Base-by-base conservation (phyloP, 2,113 vertebrate species). In the Carassius gibelio region DNA sequence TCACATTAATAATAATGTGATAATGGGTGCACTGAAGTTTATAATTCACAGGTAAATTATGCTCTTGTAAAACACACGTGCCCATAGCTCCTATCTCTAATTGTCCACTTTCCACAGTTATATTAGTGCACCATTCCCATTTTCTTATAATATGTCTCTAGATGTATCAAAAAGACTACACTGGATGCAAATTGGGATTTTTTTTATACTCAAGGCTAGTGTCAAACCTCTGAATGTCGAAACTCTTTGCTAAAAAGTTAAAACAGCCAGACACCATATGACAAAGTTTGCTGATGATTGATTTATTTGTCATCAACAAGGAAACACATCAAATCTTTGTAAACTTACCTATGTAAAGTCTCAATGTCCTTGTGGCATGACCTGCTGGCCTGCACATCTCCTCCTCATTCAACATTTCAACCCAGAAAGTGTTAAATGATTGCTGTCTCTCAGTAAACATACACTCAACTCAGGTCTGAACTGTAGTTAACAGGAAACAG, bases 381-480 rank as follows among this genome's bases (percentile, higher is more conserved):
- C 92, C 90, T 92, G 88, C 89, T 88, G 89, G 91, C 82, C 88
- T 86, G 75, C 79, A 76, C 91, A 92, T 92, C 90, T 91, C 74
- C 82, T 38, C 64, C 59, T 85, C 42, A 36, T 86, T 87, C 82
- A 59, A 80, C 72, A 84, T 83, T 87, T 91, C 87, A 84, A 89
- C 71, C 85, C 85, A 81, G 88, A 85, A 82, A 61, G 36, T 86
- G 81, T 42, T 84, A 75, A 66, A 42, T 77, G 78, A 81, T 71
- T 13, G 36, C 15, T 68, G 78, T 84, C 71, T 61, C 42, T n/a
- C 55, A 26, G 66, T 26, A 83, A 84, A 69, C 69, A 76, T 71
- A 17, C 42, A 23, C 59, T 30, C 42, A 34, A 52, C 61, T 42
- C 42, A 42, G 42, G 42, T 42, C 42, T 80, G 69, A 38, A 15